These are phyloP conservation scores for Aporrectodea caliginosa DNA, from an alignment of 1,140 invertebrate species.

Conservation along the genomic window DNA sequence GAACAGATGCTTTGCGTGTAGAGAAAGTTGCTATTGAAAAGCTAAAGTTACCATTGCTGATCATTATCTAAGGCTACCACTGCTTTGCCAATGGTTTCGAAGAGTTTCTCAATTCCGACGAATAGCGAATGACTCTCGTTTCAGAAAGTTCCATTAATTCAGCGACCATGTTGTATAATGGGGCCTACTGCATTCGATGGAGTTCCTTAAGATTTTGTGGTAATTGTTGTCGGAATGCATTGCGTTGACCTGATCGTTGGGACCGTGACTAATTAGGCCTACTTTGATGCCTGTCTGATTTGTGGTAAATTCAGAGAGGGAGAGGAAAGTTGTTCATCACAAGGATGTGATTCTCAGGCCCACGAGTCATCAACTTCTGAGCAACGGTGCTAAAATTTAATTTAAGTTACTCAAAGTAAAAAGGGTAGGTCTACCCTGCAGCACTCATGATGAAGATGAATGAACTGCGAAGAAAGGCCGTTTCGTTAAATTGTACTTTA, in stretches of 20 bases:
- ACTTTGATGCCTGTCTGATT: neutral
- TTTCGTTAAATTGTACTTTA: no score
- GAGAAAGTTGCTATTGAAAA: no score
- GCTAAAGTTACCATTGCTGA: no score
- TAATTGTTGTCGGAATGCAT: neutral
- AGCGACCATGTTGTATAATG: neutral
- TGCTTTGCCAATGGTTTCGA: neutral
- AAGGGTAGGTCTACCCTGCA: no score
- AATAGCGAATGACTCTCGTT: neutral
- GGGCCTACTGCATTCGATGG: neutral
- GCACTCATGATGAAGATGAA: neutral
- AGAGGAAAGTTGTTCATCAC: neutral
- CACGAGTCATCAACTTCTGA: neutral
- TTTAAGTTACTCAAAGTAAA: no score
- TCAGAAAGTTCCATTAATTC: neutral
- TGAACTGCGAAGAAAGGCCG: neutral
- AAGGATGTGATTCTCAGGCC: neutral
- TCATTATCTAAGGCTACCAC: no score
- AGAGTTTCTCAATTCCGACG: neutral
- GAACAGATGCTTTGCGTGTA: no score
- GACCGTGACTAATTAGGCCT: neutral
- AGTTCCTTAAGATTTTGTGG: neutral
- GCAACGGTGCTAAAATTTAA: no score
- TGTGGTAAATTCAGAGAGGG: neutral
- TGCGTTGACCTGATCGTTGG: neutral